Evolutionary conservation across 2,113 vertebrate genomes (phyloP).

Genomic region (Atherinomorus stipes): DNA sequence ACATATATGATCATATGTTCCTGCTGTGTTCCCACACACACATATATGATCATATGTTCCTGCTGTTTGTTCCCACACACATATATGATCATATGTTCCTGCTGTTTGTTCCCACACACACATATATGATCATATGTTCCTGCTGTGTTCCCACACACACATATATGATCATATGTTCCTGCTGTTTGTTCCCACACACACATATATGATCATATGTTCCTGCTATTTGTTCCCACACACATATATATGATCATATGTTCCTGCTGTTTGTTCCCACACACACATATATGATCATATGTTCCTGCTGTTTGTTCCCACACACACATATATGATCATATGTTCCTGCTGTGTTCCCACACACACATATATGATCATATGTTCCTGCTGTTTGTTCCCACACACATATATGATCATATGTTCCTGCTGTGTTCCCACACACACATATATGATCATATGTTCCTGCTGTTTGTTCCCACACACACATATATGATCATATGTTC

Average conservation of each 20-base stretch:
- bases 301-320: neutral
- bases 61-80: neutral
- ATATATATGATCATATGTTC: neutral
- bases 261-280: neutral
- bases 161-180: neutral
- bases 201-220: neutral
- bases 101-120: neutral
- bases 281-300: neutral
- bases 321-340: neutral
- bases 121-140: neutral
- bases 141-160: neutral
- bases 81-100: neutral
- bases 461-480: neutral
- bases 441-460: neutral
- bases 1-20: neutral
- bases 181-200: neutral
- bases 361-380: neutral
- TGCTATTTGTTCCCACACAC: neutral
- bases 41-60: neutral
- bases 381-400: neutral
- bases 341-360: neutral
- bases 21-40: neutral
- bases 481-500: neutral
- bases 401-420: neutral
- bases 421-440: neutral